These are phyloP conservation scores for Drosophila triauraria DNA, from an alignment of 1,140 invertebrate genomes.

Conservation along the genomic window DNA sequence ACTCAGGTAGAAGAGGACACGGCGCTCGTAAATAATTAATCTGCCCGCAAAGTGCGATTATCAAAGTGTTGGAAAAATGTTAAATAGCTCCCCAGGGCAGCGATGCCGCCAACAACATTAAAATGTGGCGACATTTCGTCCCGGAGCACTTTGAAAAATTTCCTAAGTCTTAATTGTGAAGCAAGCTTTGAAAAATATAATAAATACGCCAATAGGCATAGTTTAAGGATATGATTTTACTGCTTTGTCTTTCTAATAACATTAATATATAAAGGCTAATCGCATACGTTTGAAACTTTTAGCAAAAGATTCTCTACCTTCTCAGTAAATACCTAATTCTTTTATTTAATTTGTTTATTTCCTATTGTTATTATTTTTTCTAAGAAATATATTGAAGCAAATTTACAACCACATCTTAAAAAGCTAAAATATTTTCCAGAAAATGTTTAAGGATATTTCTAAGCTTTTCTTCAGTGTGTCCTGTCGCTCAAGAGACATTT, in stretches of 20 bases:
- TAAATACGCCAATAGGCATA: neutral
- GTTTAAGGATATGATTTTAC: too few species aligned
- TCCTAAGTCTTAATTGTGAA: neutral
- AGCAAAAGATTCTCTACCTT: too few species aligned
- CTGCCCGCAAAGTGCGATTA: slow-evolving; percentile 82
- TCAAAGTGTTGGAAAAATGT: slow-evolving; percentile 84
- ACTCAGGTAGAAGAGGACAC: slow-evolving; percentile 65
- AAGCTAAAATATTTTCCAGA: too few species aligned
- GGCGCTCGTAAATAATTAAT: slow-evolving; percentile 82
- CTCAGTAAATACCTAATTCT: too few species aligned
- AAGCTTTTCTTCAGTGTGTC: slow-evolving; percentile 3
- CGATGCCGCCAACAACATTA: slow-evolving; percentile 52
- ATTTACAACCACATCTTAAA: too few species aligned
- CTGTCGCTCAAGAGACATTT: slow-evolving; percentile 1
- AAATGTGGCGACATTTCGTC: slow-evolving; percentile 75
- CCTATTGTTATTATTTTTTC: too few species aligned
- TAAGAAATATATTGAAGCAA: too few species aligned
- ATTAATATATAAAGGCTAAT: neutral
- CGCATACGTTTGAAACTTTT: too few species aligned
- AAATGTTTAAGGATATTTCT: too few species aligned
- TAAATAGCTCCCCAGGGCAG: slow-evolving; percentile 80
- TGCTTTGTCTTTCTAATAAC: neutral
- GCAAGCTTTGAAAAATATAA: neutral
- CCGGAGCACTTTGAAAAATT: slow-evolving; percentile 5
- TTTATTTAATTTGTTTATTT: too few species aligned